Evolutionary conservation across 2,113 vertebrate species (phyloP).

Genomic region (Scortum barcoo): DNA sequence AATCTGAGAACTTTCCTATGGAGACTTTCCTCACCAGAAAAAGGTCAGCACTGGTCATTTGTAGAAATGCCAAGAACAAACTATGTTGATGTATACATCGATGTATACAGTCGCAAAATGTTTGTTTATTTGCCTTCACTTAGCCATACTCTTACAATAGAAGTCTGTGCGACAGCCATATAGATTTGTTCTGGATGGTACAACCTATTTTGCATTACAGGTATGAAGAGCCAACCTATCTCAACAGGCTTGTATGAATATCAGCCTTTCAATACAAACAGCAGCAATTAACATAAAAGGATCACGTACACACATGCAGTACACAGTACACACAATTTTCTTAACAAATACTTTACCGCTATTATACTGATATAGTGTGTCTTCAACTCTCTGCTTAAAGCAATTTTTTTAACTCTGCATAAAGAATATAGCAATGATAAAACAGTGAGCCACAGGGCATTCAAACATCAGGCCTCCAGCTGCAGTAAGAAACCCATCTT

Average conservation of each 20-base stretch:
- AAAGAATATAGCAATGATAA: neutral
- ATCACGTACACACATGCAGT: neutral
- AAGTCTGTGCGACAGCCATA: neutral
- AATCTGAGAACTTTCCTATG: neutral
- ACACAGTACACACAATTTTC: neutral
- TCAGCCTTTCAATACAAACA: neutral
- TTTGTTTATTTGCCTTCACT: neutral
- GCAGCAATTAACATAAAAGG: neutral
- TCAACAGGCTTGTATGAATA: neutral
- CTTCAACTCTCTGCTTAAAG: neutral
- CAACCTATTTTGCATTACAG: neutral
- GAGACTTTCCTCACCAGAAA: neutral
- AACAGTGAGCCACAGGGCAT: neutral
- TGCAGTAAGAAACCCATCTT: slow-evolving; percentile 4
- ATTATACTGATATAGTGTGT: neutral
- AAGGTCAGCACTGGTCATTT: neutral
- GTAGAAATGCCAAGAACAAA: neutral
- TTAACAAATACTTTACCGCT: neutral
- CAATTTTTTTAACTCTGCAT: neutral
- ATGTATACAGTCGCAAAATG: neutral
- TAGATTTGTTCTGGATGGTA: neutral
- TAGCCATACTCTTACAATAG: neutral
- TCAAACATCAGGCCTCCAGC: neutral
- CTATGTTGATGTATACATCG: neutral
- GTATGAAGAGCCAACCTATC: neutral